Base-by-base conservation (phyloP, 2,888 invertebrate genomes). In the Drosophila suboccidentalis region DNA sequence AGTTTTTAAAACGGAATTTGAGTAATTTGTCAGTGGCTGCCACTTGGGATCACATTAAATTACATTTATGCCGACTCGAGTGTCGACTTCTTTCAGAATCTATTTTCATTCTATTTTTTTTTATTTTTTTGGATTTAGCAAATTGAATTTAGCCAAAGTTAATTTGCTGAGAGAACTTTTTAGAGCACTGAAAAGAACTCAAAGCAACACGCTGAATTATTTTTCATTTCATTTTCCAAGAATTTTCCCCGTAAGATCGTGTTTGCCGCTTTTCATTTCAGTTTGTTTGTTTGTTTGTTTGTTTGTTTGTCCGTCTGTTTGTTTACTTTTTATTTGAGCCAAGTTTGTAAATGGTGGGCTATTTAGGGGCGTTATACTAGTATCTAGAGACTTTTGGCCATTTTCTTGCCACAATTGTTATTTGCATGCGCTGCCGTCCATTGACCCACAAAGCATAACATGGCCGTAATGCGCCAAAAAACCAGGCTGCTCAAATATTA, bases 381-480 rank as follows among this genome's bases (percentile, higher is more conserved):
- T 17, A 32, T 41, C 54, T 41, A 44, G 22, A 44, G 55, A 22
- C 55, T 36, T 34, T 34, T 15, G 39, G 15, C 29, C 39, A 15
- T 32, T 54, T 41, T 41, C 29, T 63, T 57, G 46, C 44, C 46
- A 54, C 54, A 44, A 44, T 46, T 63, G 19, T 63, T 59, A 51
- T 76, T 59, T 61, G 49, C 71, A 54, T 53, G 59, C 13, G 44
- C 65, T 46, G 47, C 1, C 41, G 64, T 58, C 69, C 73, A 70
- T 70, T 82, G 82, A 82, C 82, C 87, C 77, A 82, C 65, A 70
- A 82, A 80, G 61, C 57, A 11, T 46, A 26, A 55, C 50, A 49
- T 50, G 29, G 47, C 17, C 39, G 49, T 41, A 68, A 69, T 59
- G 78, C 62, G 63, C 74, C 60, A 39, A 66, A 29, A 78, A 80